phyloP scores from a whole-genome alignment of 2,888 invertebrate species.

The Cecidostiba fungosa region DNA sequence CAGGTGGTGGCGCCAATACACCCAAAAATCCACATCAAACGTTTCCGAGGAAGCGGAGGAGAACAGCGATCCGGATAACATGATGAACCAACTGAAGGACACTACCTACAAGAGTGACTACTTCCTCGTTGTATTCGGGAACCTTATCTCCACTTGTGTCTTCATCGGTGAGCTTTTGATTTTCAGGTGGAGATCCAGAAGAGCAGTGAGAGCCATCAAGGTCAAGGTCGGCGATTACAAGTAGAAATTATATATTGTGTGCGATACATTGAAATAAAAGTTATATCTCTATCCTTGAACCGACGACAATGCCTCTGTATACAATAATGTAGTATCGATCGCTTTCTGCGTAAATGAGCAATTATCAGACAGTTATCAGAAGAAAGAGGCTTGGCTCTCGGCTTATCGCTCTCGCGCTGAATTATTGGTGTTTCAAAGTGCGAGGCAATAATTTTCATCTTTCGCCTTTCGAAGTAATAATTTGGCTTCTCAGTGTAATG shows the following conservation, averaged over 20 bases:
- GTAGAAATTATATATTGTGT: neutral
- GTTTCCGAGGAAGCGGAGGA: no score
- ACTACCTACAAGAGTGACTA: neutral
- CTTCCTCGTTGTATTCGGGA: neutral
- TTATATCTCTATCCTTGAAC: neutral
- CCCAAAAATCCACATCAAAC: no score
- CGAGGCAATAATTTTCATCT: slow-evolving; percentile 2
- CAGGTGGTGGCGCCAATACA: slow-evolving; percentile 1
- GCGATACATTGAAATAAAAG: neutral
- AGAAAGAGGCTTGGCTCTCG: neutral
- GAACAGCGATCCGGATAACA: neutral
- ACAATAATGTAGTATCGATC: neutral
- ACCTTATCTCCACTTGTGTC: neutral
- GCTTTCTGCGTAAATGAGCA: neutral
- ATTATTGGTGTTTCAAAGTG: neutral
- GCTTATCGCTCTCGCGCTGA: neutral
- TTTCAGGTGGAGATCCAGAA: neutral
- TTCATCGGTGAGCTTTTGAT: neutral
- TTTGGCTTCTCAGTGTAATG: no score
- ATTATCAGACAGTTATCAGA: neutral
- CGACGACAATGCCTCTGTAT: neutral
- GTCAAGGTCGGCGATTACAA: neutral
- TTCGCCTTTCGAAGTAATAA: neutral
- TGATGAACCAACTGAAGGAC: slow-evolving; percentile 6
- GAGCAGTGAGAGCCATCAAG: neutral